A percentile compares a stretch with the other conserved stretches of the same genome.
Evolutionary conservation across 2,797 vertebrate species (phyloP).

Genomic region (Sebastolobus alascanus): DNA sequence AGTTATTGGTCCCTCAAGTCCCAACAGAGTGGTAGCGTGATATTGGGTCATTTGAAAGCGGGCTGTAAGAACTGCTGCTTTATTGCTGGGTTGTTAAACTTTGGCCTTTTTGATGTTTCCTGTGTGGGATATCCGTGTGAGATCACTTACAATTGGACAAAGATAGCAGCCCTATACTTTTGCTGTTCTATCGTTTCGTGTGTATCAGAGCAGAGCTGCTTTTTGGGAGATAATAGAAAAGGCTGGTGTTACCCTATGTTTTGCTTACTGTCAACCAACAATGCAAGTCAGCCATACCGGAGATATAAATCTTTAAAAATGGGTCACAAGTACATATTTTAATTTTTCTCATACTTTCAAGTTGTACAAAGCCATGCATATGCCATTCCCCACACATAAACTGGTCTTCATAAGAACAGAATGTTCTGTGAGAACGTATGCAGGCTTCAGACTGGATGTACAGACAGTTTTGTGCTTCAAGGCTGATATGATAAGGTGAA

Average conservation of each 20-base stretch:
- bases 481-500: neutral
- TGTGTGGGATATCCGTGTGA: slow-evolving; percentile 46
- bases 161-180: neutral
- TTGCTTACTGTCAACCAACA: neutral
- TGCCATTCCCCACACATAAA: neutral
- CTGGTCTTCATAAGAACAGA: neutral
- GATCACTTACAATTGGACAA: slow-evolving; percentile 36
- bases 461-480: neutral
- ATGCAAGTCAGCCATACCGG: neutral
- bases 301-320: neutral
- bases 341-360: neutral
- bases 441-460: neutral
- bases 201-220: neutral
- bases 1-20: slow-evolving; percentile 69
- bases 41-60: slow-evolving; percentile 71
- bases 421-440: neutral
- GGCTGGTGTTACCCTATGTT: neutral
- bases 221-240: neutral
- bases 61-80: slow-evolving; percentile 65
- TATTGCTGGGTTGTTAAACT: slow-evolving; percentile 77
- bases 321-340: neutral
- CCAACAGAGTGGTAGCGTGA: slow-evolving; percentile 58
- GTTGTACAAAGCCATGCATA: neutral
- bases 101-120: slow-evolving; percentile 66
- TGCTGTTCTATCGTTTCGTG: neutral